Evolutionary conservation across 2,888 invertebrate genomes (phyloP), one percentile per base, ranked within the genome.

Genomic region (Homarus gammarus): DNA sequence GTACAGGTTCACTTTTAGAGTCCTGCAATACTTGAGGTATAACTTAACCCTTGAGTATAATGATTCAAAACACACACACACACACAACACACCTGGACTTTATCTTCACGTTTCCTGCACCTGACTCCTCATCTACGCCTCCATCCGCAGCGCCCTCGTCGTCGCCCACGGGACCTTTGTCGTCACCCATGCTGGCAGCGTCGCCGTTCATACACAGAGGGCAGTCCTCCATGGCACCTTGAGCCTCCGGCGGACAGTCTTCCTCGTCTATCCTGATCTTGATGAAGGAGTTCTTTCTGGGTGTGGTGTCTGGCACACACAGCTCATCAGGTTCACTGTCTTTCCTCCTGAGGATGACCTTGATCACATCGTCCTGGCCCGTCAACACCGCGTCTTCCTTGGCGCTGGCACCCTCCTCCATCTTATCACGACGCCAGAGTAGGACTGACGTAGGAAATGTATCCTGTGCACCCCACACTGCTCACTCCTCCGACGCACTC

Each of bases 281-380:
- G 56, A 84, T 84, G 56, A 84, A 75, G 15, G 84, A 84, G 38
- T 75, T 84, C 40, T 84, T 84, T 75, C 61, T 84, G 31, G 27
- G 6, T 2, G 36, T 6, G 33, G 22, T 51, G 15, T 72, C 36
- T 27, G 72, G 51, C 44, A 33, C 49, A 1, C 18, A n/a, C 27
- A 81, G 36, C 22, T 56, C 44, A 8, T 75, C 84, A 2, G 38
- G 61, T 38, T 84, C 75, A 27, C 75, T 84, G 31, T 84, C 84
- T 31, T 84, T 84, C 18, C 84, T 70, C 51, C 84, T 73, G n/a
- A 84, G 61, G 18, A 84, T 56, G 44, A 61, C 84, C 27, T 56
- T 36, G 1, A 84, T 51, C 5, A 84, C 75, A 22, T 84, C 84
- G 15, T 84, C 84, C 15, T 70, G 40, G 33, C 82, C 70, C 27